Conservation (phyloP, 1,140 invertebrate species). For the Amyelois transitella region DNA sequence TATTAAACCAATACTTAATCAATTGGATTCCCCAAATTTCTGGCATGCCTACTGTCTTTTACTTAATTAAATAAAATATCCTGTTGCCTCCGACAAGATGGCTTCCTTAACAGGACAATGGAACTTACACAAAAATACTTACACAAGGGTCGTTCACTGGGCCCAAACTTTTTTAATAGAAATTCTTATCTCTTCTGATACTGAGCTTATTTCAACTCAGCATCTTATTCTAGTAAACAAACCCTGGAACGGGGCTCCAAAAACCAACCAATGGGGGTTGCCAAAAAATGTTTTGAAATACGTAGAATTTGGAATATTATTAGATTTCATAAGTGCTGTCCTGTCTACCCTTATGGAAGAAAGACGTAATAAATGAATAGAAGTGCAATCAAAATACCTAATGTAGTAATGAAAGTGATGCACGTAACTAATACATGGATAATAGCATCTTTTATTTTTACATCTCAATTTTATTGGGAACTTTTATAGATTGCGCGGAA, state of each 20-base stretch:
- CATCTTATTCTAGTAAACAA: conserved; percentile 36
- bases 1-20: too few species aligned
- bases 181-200: conserved; percentile 40
- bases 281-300: conserved; percentile 33
- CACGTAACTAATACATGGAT: too few species aligned
- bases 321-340: too few species aligned
- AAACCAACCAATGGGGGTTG: too few species aligned
- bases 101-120: conserved; percentile 5
- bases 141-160: conserved; percentile 15
- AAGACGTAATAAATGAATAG: too few species aligned
- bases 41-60: background rate
- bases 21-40: background rate
- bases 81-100: background rate
- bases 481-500: too few species aligned
- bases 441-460: too few species aligned
- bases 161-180: conserved; percentile 49
- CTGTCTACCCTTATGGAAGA: too few species aligned
- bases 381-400: too few species aligned
- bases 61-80: background rate
- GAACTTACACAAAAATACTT: conserved; percentile 8
- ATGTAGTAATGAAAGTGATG: too few species aligned
- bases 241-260: conserved; percentile 15
- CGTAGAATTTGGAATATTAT: too few species aligned
- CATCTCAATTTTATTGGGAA: too few species aligned
- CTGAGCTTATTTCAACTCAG: conserved; percentile 39